These are phyloP conservation scores for Lepilemur ruficaudatus DNA, from an alignment of 2,797 vertebrate genomes.

Conservation along the genomic window DNA sequence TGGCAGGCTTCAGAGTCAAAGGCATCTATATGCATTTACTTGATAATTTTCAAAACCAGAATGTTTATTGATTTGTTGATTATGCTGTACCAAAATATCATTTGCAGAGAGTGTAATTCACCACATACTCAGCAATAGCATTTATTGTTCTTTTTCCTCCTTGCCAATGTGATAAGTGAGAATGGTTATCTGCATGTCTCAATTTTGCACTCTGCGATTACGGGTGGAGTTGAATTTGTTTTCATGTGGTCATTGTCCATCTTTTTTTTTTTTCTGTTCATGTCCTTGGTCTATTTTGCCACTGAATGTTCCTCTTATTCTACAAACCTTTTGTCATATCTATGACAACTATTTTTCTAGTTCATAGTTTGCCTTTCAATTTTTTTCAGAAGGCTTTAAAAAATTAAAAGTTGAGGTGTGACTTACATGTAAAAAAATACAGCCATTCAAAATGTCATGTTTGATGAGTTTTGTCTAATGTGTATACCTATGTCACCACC, in stretches of 20 bases:
- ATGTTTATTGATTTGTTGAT: not conserved
- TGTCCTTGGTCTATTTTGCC: not conserved
- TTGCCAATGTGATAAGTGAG: too few species aligned
- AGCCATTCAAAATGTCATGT: not conserved
- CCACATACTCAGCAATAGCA: rapidly evolving
- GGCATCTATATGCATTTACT: not conserved
- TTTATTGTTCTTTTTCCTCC: not conserved
- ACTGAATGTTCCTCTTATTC: not conserved
- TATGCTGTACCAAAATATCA: not conserved
- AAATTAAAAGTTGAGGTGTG: not conserved
- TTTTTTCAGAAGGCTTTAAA: not conserved
- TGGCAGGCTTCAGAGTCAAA: not conserved
- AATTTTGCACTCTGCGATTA: not conserved
- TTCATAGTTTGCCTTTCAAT: not conserved
- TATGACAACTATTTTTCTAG: not conserved
- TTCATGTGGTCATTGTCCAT: not conserved
- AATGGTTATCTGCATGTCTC: not conserved
- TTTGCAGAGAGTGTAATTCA: not conserved
- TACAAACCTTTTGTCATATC: not conserved
- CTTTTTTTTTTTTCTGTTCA: not conserved
- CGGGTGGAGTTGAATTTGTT: not conserved
- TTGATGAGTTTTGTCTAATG: not conserved
- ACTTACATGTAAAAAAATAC: not conserved
- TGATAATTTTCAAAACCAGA: not conserved
- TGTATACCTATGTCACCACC: not conserved